phyloP scores from a whole-genome alignment of 2,113 vertebrate genomes.

The Neolamprologus falcicula region DNA sequence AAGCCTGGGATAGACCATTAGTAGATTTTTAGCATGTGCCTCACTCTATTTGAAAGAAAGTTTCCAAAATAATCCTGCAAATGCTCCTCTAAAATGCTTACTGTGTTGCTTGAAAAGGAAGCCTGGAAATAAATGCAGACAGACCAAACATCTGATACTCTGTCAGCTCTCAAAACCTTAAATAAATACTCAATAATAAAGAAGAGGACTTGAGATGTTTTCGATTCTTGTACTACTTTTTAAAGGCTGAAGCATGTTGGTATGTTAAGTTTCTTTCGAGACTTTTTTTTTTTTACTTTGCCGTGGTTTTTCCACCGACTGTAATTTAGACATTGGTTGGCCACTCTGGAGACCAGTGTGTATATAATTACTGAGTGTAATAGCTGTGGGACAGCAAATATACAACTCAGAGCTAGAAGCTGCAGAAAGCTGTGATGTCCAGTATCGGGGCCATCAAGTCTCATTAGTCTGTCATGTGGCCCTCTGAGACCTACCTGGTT shows the following conservation, averaged over 20 bases:
- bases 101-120: background rate
- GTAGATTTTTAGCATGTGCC: background rate
- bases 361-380: constrained; percentile 55
- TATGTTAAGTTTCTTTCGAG: constrained; percentile 5
- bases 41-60: background rate
- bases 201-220: background rate
- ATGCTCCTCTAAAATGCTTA: background rate
- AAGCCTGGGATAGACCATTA: background rate
- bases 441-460: constrained; percentile 8
- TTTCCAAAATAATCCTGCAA: background rate
- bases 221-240: background rate
- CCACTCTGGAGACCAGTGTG: constrained; percentile 24
- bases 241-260: background rate
- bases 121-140: background rate
- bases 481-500: constrained; percentile 32
- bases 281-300: constrained; percentile 8
- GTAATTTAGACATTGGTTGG: constrained; percentile 50
- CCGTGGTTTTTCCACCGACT: constrained; percentile 53
- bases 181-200: background rate
- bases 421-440: constrained; percentile 18
- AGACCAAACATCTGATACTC: background rate
- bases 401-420: constrained; percentile 22
- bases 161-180: background rate
- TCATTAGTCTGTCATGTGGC: constrained; percentile 28
- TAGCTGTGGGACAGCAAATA: constrained; percentile 37